These are phyloP conservation scores for Paracentrotus lividus DNA, from an alignment of 53 echinoderm and acorn worm species.

Conservation along the genomic window DNA sequence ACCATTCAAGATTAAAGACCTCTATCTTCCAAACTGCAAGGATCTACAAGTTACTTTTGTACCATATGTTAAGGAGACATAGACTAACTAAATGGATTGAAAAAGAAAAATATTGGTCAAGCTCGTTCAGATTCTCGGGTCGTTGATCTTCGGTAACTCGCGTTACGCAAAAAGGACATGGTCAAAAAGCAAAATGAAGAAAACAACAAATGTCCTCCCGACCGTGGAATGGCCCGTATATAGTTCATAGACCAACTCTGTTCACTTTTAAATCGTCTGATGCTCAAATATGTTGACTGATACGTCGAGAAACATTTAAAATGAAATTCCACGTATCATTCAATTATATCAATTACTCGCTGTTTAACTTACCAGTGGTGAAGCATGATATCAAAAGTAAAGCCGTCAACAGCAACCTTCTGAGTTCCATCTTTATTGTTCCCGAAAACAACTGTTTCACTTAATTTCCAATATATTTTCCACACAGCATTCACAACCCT, in stretches of 20 bases:
- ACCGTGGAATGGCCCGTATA: background rate
- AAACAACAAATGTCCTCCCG: background rate
- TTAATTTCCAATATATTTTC: background rate
- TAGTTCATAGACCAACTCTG: no score
- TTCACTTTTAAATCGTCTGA: background rate
- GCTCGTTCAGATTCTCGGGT: no score
- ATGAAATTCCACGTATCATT: no score
- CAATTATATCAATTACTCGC: background rate
- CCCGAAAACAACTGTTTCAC: background rate
- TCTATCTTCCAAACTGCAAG: no score
- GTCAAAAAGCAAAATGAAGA: no score
- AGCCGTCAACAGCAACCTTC: background rate
- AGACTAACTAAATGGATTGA: no score
- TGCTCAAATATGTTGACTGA: background rate
- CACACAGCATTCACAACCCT: background rate
- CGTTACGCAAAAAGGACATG: no score
- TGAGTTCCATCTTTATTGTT: background rate
- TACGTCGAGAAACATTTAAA: background rate
- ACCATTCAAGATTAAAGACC: no score
- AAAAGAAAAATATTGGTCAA: no score
- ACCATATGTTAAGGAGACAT: no score
- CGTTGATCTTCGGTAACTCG: no score
- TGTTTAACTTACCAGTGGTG: background rate
- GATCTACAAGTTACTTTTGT: no score
- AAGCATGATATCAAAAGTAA: background rate